Conservation (phyloP, 2,797 vertebrate genomes). For the Galago senegalensis region DNA sequence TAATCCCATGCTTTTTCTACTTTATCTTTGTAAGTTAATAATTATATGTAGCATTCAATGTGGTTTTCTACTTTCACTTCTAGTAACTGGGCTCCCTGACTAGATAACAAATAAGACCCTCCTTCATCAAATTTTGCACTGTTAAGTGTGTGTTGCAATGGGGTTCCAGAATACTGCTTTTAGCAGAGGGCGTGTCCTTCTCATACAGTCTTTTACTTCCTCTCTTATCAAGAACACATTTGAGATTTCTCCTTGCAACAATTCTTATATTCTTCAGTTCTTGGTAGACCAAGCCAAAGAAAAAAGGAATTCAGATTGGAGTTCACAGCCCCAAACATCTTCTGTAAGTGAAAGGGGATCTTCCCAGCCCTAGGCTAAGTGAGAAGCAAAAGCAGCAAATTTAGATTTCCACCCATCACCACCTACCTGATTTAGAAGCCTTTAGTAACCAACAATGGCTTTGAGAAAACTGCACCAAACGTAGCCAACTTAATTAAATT, state of each 20-base stretch:
- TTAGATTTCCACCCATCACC: background rate
- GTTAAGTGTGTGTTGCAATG: background rate
- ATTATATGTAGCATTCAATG: background rate
- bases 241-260: conserved; percentile 3
- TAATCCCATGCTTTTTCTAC: background rate
- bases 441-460: background rate
- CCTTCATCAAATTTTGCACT: background rate
- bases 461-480: conserved; percentile 10
- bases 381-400: background rate
- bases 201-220: background rate
- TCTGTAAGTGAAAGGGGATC: background rate
- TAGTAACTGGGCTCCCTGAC: background rate
- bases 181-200: background rate
- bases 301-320: background rate
- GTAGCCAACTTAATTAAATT: background rate
- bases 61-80: conserved; percentile 4
- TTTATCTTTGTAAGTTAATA: background rate
- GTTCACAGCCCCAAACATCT: background rate
- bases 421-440: background rate
- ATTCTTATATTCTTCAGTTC: background rate
- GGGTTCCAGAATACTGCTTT: background rate
- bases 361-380: background rate
- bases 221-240: conserved; percentile 32
- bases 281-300: background rate
- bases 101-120: background rate